Conservation (phyloP, 2,888 invertebrate species). For the Chironomus tentans region DNA sequence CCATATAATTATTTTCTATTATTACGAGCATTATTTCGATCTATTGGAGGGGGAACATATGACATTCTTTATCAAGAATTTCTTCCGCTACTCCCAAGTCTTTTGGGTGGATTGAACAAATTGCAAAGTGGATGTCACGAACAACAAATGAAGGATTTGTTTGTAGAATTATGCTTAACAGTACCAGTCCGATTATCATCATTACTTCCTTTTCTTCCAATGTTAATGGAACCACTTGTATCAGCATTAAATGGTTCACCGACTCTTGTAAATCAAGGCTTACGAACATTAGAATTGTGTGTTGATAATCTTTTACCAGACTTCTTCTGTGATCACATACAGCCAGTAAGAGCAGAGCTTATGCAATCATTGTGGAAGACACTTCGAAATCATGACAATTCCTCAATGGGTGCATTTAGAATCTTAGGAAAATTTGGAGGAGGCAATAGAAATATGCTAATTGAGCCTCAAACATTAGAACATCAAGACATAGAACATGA, state of each 20-base stretch:
- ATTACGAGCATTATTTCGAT: slow-evolving; percentile 79
- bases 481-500: slow-evolving; percentile 73
- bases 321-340: slow-evolving; percentile 96
- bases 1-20: slow-evolving; percentile 96
- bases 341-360: slow-evolving; percentile 91
- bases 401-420: slow-evolving; percentile 81
- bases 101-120: slow-evolving; percentile 89
- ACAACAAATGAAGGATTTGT: slow-evolving; percentile 97
- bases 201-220: slow-evolving; percentile 88
- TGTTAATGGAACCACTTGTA: slow-evolving; percentile 98
- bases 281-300: slow-evolving; percentile 92
- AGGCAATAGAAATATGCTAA: slow-evolving; percentile 96
- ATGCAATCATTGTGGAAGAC: slow-evolving; percentile 98
- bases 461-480: slow-evolving; percentile 88
- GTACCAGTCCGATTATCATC: slow-evolving; percentile 96
- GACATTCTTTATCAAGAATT: slow-evolving; percentile 97
- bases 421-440: slow-evolving; percentile 99
- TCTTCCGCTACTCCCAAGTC: slow-evolving; percentile 84
- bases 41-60: slow-evolving; percentile 97
- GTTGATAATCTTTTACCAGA: slow-evolving; percentile 98
- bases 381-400: slow-evolving; percentile 78
- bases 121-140: slow-evolving; percentile 93
- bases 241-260: slow-evolving; percentile 95
- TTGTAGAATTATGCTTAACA: slow-evolving; percentile 94
- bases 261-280: slow-evolving; percentile 85